These are phyloP conservation scores for Leucopternis melanops DNA, from an alignment of 2,113 vertebrate genomes.

Conservation along the genomic window DNA sequence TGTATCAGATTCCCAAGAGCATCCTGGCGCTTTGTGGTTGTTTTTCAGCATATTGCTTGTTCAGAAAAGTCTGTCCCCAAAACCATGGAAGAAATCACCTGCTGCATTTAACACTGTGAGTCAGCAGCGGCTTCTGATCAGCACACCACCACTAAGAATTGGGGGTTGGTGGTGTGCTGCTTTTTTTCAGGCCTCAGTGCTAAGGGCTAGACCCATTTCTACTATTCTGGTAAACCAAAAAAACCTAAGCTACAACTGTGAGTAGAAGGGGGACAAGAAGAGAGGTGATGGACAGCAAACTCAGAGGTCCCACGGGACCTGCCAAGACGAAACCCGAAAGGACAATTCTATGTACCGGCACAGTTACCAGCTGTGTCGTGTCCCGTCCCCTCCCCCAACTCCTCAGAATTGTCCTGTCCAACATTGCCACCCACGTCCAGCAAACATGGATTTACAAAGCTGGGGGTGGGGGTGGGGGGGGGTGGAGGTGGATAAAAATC, in stretches of 20 bases:
- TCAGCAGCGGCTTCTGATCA: neutral
- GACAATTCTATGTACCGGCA: neutral
- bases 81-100: neutral
- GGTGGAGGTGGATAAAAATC: neutral
- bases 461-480: too few species aligned
- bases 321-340: neutral
- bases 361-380: neutral
- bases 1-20: neutral
- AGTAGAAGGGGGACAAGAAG: neutral
- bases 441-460: neutral
- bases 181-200: neutral
- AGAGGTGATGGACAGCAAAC: neutral
- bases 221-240: neutral
- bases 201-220: neutral
- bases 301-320: neutral
- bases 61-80: neutral
- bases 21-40: neutral
- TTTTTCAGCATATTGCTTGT: neutral
- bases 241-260: neutral
- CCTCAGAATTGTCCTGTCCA: neutral
- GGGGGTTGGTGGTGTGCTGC: neutral
- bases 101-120: neutral
- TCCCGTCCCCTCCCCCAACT: neutral
- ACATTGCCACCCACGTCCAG: neutral
- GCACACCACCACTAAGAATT: fast-evolving